Percentiles rank a stretch among this genome's conserved stretches.
Conservation (phyloP, 2,888 invertebrate species). For the Temnothorax ravouxi region DNA sequence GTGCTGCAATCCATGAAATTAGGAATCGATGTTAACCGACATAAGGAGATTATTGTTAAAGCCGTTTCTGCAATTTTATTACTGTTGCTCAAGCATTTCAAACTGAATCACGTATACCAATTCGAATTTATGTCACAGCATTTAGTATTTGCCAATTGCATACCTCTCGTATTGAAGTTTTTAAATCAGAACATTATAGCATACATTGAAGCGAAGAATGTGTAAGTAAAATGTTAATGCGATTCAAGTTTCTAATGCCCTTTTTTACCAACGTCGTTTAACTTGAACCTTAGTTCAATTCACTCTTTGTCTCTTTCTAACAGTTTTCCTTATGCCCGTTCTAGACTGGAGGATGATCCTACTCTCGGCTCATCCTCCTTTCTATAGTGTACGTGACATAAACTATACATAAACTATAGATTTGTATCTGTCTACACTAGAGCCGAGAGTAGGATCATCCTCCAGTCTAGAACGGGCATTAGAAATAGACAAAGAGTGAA, state of each 20-base stretch:
- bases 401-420: no score
- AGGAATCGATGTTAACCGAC: constrained; percentile 98
- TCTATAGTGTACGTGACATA: no score
- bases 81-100: constrained; percentile 98
- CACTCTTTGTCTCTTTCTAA: no score
- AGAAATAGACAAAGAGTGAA: no score
- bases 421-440: no score
- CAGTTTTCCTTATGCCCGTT: no score
- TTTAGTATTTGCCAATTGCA: constrained; percentile 99
- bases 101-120: constrained; percentile 98
- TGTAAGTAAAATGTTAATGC: constrained; percentile 86
- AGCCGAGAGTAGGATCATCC: no score
- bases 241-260: background rate
- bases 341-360: no score
- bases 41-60: constrained; percentile 99
- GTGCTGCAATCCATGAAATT: constrained; percentile 97
- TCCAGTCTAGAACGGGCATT: no score
- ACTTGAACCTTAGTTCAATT: no score
- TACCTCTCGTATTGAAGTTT: constrained; percentile 98
- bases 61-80: constrained; percentile 96
- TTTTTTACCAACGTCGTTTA: no score
- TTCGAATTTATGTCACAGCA: constrained; percentile 99
- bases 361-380: no score
- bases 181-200: constrained; percentile 99
- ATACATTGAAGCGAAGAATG: constrained; percentile 97